phyloP scores from a whole-genome alignment of 2,113 vertebrate species.

The Condylura cristata region DNA sequence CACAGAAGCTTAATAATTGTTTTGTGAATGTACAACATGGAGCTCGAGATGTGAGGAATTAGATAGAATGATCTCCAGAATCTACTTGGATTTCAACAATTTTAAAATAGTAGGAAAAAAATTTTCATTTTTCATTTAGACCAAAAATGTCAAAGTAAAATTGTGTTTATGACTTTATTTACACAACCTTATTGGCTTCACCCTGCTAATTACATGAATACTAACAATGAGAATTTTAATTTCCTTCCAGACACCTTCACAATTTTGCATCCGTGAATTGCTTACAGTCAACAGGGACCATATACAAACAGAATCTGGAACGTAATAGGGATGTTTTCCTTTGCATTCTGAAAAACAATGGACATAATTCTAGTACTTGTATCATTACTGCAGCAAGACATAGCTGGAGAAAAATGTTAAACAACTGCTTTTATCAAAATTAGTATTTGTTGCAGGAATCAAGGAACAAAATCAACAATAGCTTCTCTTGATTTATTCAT shows the following conservation, averaged over 20 bases:
- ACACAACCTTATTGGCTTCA: neutral
- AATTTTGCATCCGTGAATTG: slow-evolving; percentile 61
- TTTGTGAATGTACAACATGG: neutral
- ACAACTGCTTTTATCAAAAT: slow-evolving; percentile 76
- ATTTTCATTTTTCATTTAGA: neutral
- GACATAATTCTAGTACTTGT: slow-evolving; percentile 67
- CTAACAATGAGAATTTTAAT: neutral
- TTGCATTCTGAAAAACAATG: slow-evolving; percentile 71
- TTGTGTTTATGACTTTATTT: neutral
- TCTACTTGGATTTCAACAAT: neutral
- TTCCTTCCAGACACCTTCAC: slow-evolving; percentile 48
- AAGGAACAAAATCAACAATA: slow-evolving; percentile 50
- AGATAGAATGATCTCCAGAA: neutral
- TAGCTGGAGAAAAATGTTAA: slow-evolving; percentile 74
- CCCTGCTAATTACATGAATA: neutral
- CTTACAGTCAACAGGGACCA: slow-evolving; percentile 29
- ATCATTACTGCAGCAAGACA: slow-evolving; percentile 70
- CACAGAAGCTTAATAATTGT: neutral
- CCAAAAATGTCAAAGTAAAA: slow-evolving; percentile 17
- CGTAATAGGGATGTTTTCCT: slow-evolving; percentile 55
- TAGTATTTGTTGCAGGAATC: slow-evolving; percentile 71
- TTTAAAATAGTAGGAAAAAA: neutral
- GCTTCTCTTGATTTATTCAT: slow-evolving; percentile 75
- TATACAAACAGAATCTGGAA: slow-evolving; percentile 62
- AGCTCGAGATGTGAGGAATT: neutral